Percentiles rank a stretch among this genome's conserved stretches.
Evolutionary conservation across 1,140 invertebrate genomes (phyloP).

Genomic region (Drosophila simulans): DNA sequence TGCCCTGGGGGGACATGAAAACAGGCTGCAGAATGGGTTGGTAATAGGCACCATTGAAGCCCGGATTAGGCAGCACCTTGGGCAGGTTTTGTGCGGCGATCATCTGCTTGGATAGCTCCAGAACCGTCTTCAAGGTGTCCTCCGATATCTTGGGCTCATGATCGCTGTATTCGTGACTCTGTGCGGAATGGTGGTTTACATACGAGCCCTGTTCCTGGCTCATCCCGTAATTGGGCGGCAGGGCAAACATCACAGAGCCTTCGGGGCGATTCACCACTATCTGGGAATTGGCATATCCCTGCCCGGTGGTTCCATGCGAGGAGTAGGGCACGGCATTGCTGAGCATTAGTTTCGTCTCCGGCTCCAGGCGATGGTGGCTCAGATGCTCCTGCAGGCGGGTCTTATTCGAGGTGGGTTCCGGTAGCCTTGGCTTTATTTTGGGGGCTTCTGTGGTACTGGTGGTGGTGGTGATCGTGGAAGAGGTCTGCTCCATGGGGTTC

Average conservation of each 20-base stretch:
- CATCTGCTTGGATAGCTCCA: constrained; percentile 84
- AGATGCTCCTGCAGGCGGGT: constrained; percentile 66
- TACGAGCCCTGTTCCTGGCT: constrained; percentile 36
- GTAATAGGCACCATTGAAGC: constrained; percentile 57
- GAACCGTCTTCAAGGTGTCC: constrained; percentile 81
- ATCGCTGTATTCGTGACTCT: constrained; percentile 57
- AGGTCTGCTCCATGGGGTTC: constrained; percentile 35
- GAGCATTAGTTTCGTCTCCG: constrained; percentile 75
- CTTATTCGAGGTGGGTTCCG: constrained; percentile 48
- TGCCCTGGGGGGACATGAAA: constrained; percentile 54
- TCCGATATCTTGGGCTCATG: constrained; percentile 79
- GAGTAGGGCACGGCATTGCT: constrained; percentile 52
- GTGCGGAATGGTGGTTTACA: constrained; percentile 5
- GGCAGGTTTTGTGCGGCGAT: constrained; percentile 77
- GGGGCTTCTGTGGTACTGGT: constrained; percentile 18
- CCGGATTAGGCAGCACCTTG: constrained; percentile 72
- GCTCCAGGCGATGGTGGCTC: constrained; percentile 56
- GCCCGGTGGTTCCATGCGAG: constrained; percentile 27
- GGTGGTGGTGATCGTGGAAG: constrained; percentile 4
- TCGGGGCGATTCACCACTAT: constrained; percentile 84
- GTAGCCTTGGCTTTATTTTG: constrained; percentile 19
- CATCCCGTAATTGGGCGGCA: constrained; percentile 49
- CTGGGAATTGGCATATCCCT: constrained; percentile 77
- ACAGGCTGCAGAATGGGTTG: constrained; percentile 75
- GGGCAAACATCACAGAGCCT: constrained; percentile 78